phyloP scores from a whole-genome alignment of 92 coral and sea anemone genomes.

The Palythoa heliodiscus region DNA sequence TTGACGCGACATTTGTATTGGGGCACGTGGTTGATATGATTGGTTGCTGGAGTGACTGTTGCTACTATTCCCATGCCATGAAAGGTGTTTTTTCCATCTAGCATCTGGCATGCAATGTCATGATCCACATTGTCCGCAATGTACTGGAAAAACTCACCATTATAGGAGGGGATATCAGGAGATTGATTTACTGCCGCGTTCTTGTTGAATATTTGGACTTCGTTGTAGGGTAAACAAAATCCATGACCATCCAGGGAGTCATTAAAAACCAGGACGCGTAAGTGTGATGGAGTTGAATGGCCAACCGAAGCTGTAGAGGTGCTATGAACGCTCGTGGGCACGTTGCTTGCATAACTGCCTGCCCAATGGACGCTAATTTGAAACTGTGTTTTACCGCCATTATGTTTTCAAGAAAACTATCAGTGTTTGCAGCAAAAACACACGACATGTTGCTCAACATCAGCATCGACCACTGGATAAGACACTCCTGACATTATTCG shows the following conservation, averaged over 20 bases:
- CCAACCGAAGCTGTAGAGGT: conserved; percentile 53
- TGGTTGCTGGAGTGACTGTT: too few relatives aligned
- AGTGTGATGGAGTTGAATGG: conserved; percentile 60
- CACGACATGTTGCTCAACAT: too few relatives aligned
- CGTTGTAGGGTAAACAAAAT: too few relatives aligned
- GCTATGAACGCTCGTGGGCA: conserved; percentile 41
- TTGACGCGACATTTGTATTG: too few relatives aligned
- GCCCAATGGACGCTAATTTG: too few relatives aligned
- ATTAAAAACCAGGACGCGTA: conserved; percentile 61
- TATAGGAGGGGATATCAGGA: conserved; percentile 46
- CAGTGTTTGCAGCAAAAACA: conserved; percentile 10
- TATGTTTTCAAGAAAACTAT: neutral
- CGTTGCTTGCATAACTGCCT: conserved; percentile 44
- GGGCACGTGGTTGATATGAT: too few relatives aligned
- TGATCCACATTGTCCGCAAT: conserved; percentile 71
- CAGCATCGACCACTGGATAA: too few relatives aligned
- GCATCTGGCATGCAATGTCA: neutral
- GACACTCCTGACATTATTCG: too few relatives aligned
- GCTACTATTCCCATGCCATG: too few relatives aligned
- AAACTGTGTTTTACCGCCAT: conserved; percentile 26
- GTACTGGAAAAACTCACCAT: conserved; percentile 57
- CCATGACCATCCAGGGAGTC: conserved; percentile 36
- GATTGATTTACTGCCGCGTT: conserved; percentile 55
- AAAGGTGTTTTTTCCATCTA: too few relatives aligned
- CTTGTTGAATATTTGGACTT: conserved; percentile 39